Evolutionary conservation across 2,113 vertebrate genomes (phyloP).

Genomic region (Coturnix japonica): DNA sequence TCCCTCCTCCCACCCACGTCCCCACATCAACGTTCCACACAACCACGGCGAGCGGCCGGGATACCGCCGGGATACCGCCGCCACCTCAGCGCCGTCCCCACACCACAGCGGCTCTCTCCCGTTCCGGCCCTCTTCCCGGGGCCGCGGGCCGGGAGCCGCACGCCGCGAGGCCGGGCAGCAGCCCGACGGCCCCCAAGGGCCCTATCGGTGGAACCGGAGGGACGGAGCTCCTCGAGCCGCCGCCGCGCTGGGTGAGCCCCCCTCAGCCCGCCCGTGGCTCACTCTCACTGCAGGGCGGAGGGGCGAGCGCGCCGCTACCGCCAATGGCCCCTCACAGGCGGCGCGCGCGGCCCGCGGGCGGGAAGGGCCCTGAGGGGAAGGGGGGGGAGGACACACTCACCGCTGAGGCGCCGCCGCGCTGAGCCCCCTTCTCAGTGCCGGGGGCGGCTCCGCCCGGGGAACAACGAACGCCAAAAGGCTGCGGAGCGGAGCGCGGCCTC

Average conservation of each 20-base stretch:
- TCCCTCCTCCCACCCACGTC: background rate
- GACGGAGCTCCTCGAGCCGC: background rate
- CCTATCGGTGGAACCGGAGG: background rate
- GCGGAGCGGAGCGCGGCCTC: background rate
- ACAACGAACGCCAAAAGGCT: slow-evolving; percentile 34
- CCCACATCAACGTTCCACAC: background rate
- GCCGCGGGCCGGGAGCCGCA: too few species aligned
- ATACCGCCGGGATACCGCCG: background rate
- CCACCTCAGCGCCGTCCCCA: background rate
- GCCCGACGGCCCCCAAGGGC: background rate
- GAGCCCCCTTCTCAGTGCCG: slow-evolving; percentile 50
- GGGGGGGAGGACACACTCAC: background rate
- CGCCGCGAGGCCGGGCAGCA: background rate
- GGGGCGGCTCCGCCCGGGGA: slow-evolving; percentile 46
- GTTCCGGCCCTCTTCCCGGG: too few species aligned
- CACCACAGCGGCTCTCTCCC: background rate
- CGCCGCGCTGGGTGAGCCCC: background rate
- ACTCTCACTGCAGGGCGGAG: background rate
- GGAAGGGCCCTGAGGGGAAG: background rate
- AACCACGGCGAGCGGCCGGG: background rate
- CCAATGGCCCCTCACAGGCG: background rate
- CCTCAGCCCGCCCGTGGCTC: background rate
- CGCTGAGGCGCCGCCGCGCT: slow-evolving; percentile 53
- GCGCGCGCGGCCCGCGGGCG: background rate
- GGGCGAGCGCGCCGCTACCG: background rate